Base-by-base conservation (phyloP, 2,888 invertebrate species). In the Polydrusus cervinus region DNA sequence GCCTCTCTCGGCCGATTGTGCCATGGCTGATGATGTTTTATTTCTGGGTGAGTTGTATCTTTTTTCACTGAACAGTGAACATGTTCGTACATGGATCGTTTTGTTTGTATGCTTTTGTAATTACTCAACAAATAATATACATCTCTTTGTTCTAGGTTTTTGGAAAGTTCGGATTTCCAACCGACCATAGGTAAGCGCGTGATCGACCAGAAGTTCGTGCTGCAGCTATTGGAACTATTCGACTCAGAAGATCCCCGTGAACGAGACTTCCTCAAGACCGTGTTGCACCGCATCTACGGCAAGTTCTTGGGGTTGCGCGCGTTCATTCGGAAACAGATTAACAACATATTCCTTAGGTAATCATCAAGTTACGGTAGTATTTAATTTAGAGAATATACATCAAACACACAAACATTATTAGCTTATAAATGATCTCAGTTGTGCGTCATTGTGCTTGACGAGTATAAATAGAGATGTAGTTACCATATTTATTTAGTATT, bases 161-260 rank as follows among this genome's bases (percentile, higher is more conserved):
- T 99, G 84, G 99, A 99, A 90, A 98, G 97, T 81, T 95, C 97
- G 78, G 99, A 99, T 89, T 99, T 99, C 89, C 98, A 98, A 89
- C 97, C 98, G 76, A 94, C 95, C 84, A 95, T 97, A 87, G 90
- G 90, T 74, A 90, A 90, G 84, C 89, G 90, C 79, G 89, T 87
- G 88, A 99, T 99, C 87, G 99, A 99, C 91, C 98, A 99, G 91
- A 97, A 97, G 90, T 99, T 99, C 91, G 98, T 99, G 83, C 91
- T 99, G 76, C 89, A 97, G 93, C 90, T 98, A 83, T 88, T 98
- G 86, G 98, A 98, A 85, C 89, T 98, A 82, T 98, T 98, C 89
- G 98, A 98, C 88, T 97, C 97, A 71, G 98, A 98, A 87, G 98
- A 98, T 89, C 97, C 98, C 76, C 89, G 98, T 72, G 98, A 98